Percentiles rank a stretch among this genome's conserved stretches.
These are phyloP conservation scores for Eufriesea mexicana DNA, from an alignment of 1,140 invertebrate species.

Conservation along the genomic window DNA sequence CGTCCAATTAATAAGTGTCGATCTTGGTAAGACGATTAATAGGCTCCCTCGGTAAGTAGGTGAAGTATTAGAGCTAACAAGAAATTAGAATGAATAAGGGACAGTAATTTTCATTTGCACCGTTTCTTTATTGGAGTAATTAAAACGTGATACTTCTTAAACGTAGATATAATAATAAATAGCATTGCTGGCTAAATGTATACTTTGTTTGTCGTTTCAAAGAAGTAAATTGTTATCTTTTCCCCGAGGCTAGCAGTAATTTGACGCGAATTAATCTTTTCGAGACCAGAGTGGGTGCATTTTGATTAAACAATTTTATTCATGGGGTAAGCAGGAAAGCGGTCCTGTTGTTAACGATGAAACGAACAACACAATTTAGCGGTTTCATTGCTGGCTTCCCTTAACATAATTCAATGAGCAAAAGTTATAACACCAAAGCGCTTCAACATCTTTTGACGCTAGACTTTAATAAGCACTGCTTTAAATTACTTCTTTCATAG, in stretches of 20 bases:
- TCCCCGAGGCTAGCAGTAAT: not conserved
- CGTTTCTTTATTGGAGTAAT: too few relatives aligned
- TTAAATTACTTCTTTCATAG: not conserved
- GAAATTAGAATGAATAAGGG: too few relatives aligned
- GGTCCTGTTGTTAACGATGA: not conserved
- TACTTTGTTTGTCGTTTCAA: too few relatives aligned
- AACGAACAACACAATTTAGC: constrained; percentile 23
- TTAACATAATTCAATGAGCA: constrained; percentile 51
- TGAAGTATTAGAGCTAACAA: too few relatives aligned
- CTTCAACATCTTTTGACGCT: not conserved
- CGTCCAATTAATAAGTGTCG: too few relatives aligned
- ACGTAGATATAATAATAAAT: too few relatives aligned
- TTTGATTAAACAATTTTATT: constrained; percentile 42
- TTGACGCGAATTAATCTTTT: not conserved
- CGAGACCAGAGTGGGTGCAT: not conserved
- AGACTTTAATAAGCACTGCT: constrained; percentile 6
- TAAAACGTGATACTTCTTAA: too few relatives aligned
- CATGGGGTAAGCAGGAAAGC: not conserved
- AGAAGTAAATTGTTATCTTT: too few relatives aligned
- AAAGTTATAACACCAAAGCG: constrained; percentile 23
- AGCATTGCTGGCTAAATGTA: too few relatives aligned
- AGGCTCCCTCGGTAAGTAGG: too few relatives aligned
- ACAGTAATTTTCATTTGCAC: too few relatives aligned
- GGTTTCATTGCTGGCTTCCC: not conserved
- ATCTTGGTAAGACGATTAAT: too few relatives aligned